A percentile compares a stretch with the other conserved stretches of the same genome.
Evolutionary conservation across 1,140 invertebrate species (phyloP).

Genomic region (Cotesia vestalis): DNA sequence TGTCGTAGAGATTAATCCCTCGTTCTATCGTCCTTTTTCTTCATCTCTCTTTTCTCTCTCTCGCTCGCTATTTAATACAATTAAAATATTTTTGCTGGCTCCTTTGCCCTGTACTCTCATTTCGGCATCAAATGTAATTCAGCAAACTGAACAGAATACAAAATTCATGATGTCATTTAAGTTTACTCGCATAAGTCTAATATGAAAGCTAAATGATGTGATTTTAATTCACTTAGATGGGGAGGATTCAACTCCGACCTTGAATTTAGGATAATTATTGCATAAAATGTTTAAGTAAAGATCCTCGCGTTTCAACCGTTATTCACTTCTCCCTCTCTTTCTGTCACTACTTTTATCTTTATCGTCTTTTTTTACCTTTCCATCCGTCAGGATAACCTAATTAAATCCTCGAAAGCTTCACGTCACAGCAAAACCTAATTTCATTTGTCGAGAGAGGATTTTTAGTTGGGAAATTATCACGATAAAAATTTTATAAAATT

Average conservation of each 20-base stretch:
- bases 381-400: constrained; percentile 14
- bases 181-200: neutral
- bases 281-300: neutral
- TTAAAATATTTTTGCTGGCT: neutral
- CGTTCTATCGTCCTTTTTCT: neutral
- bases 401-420: constrained; percentile 24
- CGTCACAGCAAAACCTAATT: constrained; percentile 15
- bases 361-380: neutral
- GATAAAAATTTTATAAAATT: constrained; percentile 1
- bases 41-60: neutral
- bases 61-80: neutral
- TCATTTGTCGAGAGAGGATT: constrained; percentile 23
- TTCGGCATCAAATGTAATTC: constrained; percentile 30
- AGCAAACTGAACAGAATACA: constrained; percentile 11
- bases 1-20: constrained; percentile 9
- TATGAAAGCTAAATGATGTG: constrained; percentile 29
- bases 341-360: neutral
- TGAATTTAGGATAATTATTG: constrained; percentile 3
- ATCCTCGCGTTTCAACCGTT: neutral
- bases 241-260: constrained; percentile 13
- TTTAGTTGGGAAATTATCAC: neutral
- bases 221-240: constrained; percentile 29
- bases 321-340: neutral
- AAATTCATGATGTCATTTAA: constrained; percentile 19
- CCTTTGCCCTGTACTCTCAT: neutral